Evolutionary conservation across 2,888 invertebrate species (phyloP).

Genomic region (Spilarctia lutea): DNA sequence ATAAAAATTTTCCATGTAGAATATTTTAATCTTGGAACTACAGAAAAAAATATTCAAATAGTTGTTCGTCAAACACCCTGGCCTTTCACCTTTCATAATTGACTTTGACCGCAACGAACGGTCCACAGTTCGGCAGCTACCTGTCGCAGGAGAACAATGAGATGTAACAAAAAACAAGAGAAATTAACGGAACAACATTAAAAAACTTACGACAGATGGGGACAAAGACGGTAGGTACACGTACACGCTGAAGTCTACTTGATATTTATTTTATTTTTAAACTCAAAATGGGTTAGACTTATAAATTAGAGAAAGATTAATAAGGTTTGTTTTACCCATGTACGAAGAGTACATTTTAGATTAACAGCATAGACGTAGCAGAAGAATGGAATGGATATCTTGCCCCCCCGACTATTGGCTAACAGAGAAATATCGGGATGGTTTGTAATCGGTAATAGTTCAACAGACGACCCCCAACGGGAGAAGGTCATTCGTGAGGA

Average conservation of each 20-base stretch:
- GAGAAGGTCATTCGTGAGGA: no score
- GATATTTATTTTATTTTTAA: not conserved
- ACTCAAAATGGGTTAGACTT: not conserved
- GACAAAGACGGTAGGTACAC: constrained; percentile 67
- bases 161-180: constrained; percentile 60
- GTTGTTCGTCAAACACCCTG: not conserved
- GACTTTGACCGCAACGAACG: constrained; percentile 46
- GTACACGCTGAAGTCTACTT: constrained; percentile 29
- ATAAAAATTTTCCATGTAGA: not conserved
- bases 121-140: constrained; percentile 63
- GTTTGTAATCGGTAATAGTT: no score
- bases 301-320: not conserved
- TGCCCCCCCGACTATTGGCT: no score
- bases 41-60: not conserved
- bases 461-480: no score
- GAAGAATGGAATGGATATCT: no score
- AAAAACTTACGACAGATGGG: constrained; percentile 78
- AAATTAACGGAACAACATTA: constrained; percentile 71
- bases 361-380: no score
- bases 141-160: constrained; percentile 63
- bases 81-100: constrained; percentile 19
- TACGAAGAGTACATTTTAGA: no score
- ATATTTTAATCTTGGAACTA: not conserved
- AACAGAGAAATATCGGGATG: no score
- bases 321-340: not conserved